Evolutionary conservation across 2,113 vertebrate species (phyloP).

Genomic region (Guaruba guarouba): DNA sequence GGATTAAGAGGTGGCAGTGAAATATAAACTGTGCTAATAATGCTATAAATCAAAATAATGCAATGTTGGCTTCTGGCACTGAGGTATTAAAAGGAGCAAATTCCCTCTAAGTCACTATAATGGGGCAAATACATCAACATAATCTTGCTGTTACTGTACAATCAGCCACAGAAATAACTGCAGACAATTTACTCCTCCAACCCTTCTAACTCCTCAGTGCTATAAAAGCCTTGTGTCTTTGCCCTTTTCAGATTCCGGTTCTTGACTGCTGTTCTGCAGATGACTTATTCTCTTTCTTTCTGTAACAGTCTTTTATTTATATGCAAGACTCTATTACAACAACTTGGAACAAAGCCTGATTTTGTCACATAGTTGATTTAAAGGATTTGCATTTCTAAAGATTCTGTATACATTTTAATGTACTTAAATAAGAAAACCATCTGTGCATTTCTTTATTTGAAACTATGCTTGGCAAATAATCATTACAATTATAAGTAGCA

Average conservation of each 20-base stretch:
- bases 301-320: conserved; percentile 34
- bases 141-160: conserved; percentile 17
- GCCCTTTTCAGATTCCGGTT: not conserved
- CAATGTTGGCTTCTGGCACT: not conserved
- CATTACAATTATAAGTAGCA: conserved; percentile 26
- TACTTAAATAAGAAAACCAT: conserved; percentile 59
- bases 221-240: not conserved
- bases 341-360: conserved; percentile 47
- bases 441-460: conserved; percentile 40
- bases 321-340: conserved; percentile 22
- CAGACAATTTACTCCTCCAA: not conserved
- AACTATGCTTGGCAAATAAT: conserved; percentile 14
- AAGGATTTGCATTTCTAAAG: conserved; percentile 63
- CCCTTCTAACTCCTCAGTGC: not conserved
- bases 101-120: conserved; percentile 3
- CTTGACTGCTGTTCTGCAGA: conserved; percentile 19
- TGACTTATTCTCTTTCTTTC: conserved; percentile 32
- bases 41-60: conserved; percentile 39
- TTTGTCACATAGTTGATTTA: conserved; percentile 53
- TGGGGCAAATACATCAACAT: conserved; percentile 18
- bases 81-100: conserved; percentile 16
- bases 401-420: conserved; percentile 56
- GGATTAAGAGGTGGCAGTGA: not conserved
- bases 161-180: conserved; percentile 11
- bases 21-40: conserved; percentile 27